Percentiles rank a stretch among this genome's conserved stretches.
Conservation (phyloP, 2,797 vertebrate species). For the Acridotheres tristis region DNA sequence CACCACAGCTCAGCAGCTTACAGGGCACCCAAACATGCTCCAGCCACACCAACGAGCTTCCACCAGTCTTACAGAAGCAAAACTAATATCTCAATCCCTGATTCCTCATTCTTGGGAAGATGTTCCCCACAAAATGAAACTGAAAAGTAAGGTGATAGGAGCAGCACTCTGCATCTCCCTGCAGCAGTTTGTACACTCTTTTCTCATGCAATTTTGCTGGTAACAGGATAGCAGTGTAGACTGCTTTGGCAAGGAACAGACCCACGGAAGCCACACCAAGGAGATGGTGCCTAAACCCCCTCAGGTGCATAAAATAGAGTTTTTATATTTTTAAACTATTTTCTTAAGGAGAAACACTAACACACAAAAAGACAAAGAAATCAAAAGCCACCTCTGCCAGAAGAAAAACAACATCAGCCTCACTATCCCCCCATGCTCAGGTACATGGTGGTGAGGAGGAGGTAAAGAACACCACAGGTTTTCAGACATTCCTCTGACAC, state of each 20-base stretch:
- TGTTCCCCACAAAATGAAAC: not conserved
- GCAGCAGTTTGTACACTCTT: not conserved
- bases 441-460: not conserved
- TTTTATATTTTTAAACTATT: not conserved
- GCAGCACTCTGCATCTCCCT: not conserved
- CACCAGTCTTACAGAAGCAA: not conserved
- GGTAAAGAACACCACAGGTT: not conserved
- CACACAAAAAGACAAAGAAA: not conserved
- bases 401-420: not conserved
- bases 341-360: not conserved
- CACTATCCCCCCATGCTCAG: not conserved
- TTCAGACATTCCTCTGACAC: not conserved
- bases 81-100: fast-evolving
- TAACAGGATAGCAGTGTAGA: not conserved
- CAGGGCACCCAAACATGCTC: not conserved
- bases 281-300: not conserved
- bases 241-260: not conserved
- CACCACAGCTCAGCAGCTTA: not conserved
- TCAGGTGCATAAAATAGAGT: not conserved
- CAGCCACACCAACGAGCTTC: not conserved
- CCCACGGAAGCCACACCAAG: fast-evolving
- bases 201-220: not conserved
- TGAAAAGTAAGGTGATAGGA: not conserved
- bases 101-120: not conserved
- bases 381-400: not conserved